These are phyloP conservation scores for Cyprinodon brontotheroides DNA, from an alignment of 2,113 vertebrate species.

Conservation along the genomic window DNA sequence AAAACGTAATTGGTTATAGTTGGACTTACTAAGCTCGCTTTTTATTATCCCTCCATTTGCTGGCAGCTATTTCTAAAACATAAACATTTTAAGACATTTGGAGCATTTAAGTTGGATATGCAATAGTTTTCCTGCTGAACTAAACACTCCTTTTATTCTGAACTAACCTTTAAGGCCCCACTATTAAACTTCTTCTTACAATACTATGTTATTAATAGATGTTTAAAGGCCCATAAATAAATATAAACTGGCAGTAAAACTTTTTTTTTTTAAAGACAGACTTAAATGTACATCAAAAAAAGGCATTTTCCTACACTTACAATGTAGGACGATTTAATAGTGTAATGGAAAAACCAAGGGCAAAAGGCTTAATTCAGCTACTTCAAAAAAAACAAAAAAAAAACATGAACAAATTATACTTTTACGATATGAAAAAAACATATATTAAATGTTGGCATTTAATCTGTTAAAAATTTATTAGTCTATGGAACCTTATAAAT, in stretches of 20 bases:
- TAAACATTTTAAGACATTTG: slow-evolving; percentile 3
- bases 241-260: not conserved
- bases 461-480: not conserved
- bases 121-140: not conserved
- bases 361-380: no score
- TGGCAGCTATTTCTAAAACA: slow-evolving; percentile 2
- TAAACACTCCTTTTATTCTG: not conserved
- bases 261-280: not conserved
- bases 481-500: not conserved
- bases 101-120: slow-evolving; percentile 3
- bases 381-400: no score
- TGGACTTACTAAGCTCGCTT: not conserved
- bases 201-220: not conserved
- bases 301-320: not conserved
- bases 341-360: no score
- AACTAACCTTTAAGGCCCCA: not conserved
- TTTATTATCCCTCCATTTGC: not conserved
- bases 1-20: not conserved
- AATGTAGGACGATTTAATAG: no score
- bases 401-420: not conserved
- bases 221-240: not conserved
- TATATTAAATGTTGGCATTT: not conserved
- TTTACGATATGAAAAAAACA: no score
- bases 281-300: not conserved
- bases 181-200: not conserved